phyloP scores from a whole-genome alignment of 1,140 invertebrate species.

The Drosophila arawakana region DNA sequence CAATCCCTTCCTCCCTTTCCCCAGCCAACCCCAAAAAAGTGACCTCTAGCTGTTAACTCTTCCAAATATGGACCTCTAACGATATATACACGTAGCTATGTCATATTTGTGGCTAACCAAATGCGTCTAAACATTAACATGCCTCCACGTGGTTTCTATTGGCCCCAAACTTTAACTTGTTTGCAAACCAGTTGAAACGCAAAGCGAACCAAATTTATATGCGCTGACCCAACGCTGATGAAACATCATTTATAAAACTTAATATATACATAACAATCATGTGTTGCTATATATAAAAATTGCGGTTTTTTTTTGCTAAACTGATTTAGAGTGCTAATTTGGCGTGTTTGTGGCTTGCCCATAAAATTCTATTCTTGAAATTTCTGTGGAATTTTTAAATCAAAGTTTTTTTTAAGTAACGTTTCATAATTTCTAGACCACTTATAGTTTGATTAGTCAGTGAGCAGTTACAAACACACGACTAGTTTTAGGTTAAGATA shows the following conservation, averaged over 20 bases:
- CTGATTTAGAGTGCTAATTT: too few relatives aligned
- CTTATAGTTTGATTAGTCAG: too few relatives aligned
- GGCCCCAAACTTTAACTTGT: slow-evolving; percentile 8
- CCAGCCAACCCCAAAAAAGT: neutral
- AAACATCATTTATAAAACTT: slow-evolving; percentile 1
- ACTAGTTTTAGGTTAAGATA: too few relatives aligned
- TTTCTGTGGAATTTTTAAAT: too few relatives aligned
- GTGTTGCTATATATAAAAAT: too few relatives aligned
- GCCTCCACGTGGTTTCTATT: slow-evolving; percentile 25
- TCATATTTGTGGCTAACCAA: slow-evolving; percentile 32
- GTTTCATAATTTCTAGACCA: too few relatives aligned
- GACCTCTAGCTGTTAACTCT: slow-evolving; percentile 27
- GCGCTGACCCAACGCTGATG: neutral
- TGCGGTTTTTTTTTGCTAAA: too few relatives aligned
- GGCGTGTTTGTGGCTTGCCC: too few relatives aligned
- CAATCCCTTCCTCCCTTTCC: neutral
- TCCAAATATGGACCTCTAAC: slow-evolving; percentile 26
- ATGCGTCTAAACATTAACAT: slow-evolving; percentile 37
- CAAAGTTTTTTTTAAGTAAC: too few relatives aligned
- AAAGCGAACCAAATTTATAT: neutral
- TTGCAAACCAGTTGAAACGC: slow-evolving; percentile 12
- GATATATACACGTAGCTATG: slow-evolving; percentile 12
- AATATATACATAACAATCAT: neutral
- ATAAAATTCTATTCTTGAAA: too few relatives aligned
- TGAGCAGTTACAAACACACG: too few relatives aligned